These are phyloP conservation scores for Chroicocephalus ridibundus DNA, from an alignment of 2,113 vertebrate genomes.

Conservation along the genomic window DNA sequence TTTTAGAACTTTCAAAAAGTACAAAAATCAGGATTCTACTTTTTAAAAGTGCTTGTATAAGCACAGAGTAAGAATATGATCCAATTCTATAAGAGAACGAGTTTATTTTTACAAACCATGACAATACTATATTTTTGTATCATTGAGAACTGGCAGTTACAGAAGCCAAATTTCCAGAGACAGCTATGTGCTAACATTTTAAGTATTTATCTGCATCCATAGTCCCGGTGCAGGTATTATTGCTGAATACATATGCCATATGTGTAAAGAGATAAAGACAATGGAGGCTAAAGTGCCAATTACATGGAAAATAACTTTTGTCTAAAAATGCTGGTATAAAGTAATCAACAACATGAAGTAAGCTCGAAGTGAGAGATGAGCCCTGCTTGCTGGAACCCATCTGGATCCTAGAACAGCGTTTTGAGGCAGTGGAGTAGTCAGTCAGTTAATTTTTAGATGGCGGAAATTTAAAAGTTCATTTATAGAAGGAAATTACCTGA, in stretches of 20 bases:
- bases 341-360: not conserved
- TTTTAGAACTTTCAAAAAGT: not conserved
- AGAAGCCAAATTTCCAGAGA: not conserved
- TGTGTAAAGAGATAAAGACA: not conserved
- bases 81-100: not conserved
- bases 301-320: not conserved
- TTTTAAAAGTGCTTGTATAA: not conserved
- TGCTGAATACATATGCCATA: not conserved
- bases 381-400: not conserved
- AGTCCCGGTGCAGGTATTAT: not conserved
- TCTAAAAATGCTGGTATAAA: not conserved
- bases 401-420: not conserved
- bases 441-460: not conserved
- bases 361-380: not conserved
- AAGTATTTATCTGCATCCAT: not conserved
- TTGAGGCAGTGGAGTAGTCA: not conserved
- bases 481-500: not conserved
- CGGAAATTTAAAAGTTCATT: not conserved
- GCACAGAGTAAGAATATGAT: not conserved
- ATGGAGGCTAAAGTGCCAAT: not conserved
- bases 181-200: not conserved
- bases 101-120: not conserved
- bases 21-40: not conserved
- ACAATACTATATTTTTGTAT: not conserved
- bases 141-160: not conserved